phyloP scores from a whole-genome alignment of 2,113 vertebrate genomes.

The Pterocles orientalis region DNA sequence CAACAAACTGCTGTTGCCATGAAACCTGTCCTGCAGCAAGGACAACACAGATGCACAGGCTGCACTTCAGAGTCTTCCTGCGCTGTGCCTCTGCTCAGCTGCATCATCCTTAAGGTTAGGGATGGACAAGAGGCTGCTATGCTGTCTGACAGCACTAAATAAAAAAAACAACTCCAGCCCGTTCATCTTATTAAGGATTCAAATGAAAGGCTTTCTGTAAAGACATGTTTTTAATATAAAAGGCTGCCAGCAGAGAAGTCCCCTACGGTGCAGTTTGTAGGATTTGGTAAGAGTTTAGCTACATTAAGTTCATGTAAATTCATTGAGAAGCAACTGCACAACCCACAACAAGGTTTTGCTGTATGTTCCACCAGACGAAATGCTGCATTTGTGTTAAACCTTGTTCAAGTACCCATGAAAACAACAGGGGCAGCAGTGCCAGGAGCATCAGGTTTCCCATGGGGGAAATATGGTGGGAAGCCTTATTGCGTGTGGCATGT shows the following conservation, averaged over 20 bases:
- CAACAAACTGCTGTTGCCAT: not conserved
- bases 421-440: not conserved
- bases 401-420: not conserved
- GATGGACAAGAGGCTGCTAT: not conserved
- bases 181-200: not conserved
- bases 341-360: not conserved
- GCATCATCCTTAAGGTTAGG: not conserved
- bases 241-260: not conserved
- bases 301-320: conserved; percentile 39
- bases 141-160: not conserved
- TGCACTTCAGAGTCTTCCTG: not conserved
- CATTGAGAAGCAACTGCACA: not conserved
- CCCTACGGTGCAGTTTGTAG: not conserved
- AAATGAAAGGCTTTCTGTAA: conserved; percentile 25
- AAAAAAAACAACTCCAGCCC: not conserved
- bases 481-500: not conserved
- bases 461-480: not conserved
- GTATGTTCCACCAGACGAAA: not conserved
- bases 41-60: not conserved
- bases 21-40: not conserved
- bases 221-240: not conserved
- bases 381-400: not conserved
- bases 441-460: not conserved
- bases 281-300: conserved; percentile 15
- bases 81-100: not conserved